phyloP scores from a whole-genome alignment of 2,113 vertebrate genomes.

The Bufo bufo region DNA sequence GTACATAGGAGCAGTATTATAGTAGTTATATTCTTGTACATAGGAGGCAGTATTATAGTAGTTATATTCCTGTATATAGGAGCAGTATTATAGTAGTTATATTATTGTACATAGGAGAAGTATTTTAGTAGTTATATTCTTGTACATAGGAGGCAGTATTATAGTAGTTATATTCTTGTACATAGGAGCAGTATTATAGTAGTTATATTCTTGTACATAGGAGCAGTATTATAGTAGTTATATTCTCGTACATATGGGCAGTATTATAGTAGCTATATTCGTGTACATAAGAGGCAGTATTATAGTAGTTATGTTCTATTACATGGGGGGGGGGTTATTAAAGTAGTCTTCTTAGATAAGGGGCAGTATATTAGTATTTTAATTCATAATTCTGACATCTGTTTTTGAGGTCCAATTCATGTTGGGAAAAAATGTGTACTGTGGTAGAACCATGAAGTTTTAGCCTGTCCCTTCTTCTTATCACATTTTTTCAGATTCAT shows the following conservation, averaged over 20 bases:
- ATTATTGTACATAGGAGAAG: not conserved
- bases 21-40: slow-evolving; percentile 13
- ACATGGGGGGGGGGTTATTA: too few species aligned
- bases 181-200: not conserved
- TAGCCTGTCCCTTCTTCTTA: not conserved
- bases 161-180: slow-evolving; percentile 15
- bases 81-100: not conserved
- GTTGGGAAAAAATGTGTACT: not conserved
- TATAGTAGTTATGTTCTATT: too few species aligned
- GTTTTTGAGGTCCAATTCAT: too few species aligned
- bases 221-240: not conserved
- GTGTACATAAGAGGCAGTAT: too few species aligned
- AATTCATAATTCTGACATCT: too few species aligned
- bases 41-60: slow-evolving; percentile 1
- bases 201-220: slow-evolving; percentile 2
- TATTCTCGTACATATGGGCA: too few species aligned
- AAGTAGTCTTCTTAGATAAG: too few species aligned
- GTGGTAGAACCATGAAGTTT: not conserved
- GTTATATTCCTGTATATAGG: not conserved
- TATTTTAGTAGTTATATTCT: not conserved
- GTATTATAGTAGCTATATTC: too few species aligned
- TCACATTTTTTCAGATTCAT: not conserved
- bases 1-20: not conserved
- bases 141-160: not conserved
- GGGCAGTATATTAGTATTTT: too few species aligned